Percentiles rank a stretch among this genome's conserved stretches.
phyloP scores from a whole-genome alignment of 1,140 invertebrate species.

The Caenorhabditis elegans region DNA sequence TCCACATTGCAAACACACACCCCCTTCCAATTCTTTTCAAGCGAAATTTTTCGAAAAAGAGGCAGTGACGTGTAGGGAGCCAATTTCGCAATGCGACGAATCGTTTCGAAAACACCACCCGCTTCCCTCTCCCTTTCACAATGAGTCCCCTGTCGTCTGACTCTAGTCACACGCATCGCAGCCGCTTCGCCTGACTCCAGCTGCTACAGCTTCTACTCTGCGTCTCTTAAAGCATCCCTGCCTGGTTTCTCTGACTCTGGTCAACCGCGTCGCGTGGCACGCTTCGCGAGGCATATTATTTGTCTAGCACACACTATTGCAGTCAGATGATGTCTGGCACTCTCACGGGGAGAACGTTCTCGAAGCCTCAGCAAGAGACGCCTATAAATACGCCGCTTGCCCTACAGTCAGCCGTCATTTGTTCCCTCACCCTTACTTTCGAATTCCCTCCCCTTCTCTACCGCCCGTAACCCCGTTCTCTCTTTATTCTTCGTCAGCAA shows the following conservation, averaged over 20 bases:
- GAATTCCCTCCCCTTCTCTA: not conserved
- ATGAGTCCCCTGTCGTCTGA: not conserved
- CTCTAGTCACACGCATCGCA: not conserved
- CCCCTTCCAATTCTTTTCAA: not conserved
- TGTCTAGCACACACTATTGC: not conserved
- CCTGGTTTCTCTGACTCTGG: not conserved
- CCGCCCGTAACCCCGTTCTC: not conserved
- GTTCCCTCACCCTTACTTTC: not conserved
- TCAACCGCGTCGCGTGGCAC: not conserved
- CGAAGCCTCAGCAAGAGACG: not conserved
- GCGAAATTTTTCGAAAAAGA: not conserved
- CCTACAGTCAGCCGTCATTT: not conserved
- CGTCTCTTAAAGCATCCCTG: not conserved
- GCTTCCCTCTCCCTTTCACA: no score
- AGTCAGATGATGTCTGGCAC: not conserved
- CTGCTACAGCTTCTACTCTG: not conserved
- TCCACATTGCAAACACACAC: not conserved
- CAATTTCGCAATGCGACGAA: not conserved
- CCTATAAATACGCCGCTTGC: not conserved
- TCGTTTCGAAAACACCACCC: conserved; percentile 2
- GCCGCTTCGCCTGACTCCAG: not conserved
- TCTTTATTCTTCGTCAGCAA: not conserved
- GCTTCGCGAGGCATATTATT: not conserved
- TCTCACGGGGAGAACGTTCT: not conserved
- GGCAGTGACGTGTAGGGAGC: not conserved